Percentiles rank a stretch among this genome's conserved stretches.
Conservation (phyloP, 2,888 invertebrate genomes). For the Polydrusus tereticollis region DNA sequence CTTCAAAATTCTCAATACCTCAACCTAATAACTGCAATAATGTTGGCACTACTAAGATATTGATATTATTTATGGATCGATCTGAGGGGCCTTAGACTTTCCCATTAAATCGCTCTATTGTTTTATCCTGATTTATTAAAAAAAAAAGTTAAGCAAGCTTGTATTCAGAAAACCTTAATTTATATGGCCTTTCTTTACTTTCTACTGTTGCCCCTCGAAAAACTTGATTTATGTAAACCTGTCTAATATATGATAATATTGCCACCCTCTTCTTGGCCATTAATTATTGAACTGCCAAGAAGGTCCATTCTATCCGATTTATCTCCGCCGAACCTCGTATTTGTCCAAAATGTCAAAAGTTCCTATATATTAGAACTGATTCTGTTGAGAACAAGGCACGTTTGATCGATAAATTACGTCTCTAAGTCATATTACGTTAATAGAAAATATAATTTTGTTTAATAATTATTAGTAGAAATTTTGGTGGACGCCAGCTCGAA, state of each 20-base stretch:
- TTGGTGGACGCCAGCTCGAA: too few species aligned
- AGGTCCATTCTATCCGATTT: slow-evolving; percentile 18
- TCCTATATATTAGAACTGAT: slow-evolving; percentile 7
- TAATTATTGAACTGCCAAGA: slow-evolving; percentile 15
- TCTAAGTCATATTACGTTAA: background rate
- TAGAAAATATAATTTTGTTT: background rate
- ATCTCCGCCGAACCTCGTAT: slow-evolving; percentile 8
- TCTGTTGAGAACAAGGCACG: background rate
- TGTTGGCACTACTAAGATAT: too few species aligned
- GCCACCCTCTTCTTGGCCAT: background rate
- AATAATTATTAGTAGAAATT: too few species aligned
- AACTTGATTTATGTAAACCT: background rate
- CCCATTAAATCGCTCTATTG: too few species aligned
- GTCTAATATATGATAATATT: slow-evolving; percentile 2
- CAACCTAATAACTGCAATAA: too few species aligned
- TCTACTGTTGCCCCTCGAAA: background rate
- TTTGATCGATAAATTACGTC: slow-evolving; percentile 5
- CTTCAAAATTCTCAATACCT: too few species aligned
- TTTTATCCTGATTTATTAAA: too few species aligned
- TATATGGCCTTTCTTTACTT: background rate
- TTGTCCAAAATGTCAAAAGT: slow-evolving; percentile 24
- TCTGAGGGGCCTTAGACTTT: too few species aligned
- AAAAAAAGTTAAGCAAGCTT: too few species aligned
- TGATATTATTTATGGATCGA: too few species aligned
- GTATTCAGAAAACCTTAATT: background rate